These are phyloP conservation scores for Ceuthmochares aereus DNA, from an alignment of 2,113 vertebrate genomes.

Conservation along the genomic window DNA sequence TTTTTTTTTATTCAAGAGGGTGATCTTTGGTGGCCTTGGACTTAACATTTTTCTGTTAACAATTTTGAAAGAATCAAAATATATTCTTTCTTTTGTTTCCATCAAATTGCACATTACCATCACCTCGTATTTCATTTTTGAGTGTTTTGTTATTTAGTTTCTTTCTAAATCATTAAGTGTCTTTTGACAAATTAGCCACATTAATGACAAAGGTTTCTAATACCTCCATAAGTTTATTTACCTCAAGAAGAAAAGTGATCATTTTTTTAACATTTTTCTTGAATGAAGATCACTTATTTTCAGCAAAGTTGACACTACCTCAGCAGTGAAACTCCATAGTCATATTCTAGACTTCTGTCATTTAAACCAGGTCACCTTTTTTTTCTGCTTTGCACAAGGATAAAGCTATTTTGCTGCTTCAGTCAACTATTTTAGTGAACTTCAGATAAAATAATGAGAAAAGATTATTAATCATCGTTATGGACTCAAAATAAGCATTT, in stretches of 20 bases:
- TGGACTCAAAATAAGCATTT: background rate
- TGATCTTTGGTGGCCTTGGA: background rate
- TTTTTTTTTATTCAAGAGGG: background rate
- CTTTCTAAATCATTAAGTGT: background rate
- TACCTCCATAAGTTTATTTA: background rate
- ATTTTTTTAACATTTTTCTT: background rate
- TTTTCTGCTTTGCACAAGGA: background rate
- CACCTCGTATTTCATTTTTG: rapidly evolving
- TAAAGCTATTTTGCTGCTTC: background rate
- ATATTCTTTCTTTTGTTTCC: background rate
- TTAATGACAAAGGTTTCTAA: background rate
- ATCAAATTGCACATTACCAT: background rate
- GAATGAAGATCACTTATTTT: background rate
- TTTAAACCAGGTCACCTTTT: background rate
- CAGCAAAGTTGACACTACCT: background rate
- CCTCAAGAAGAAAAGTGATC: background rate
- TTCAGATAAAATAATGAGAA: background rate
- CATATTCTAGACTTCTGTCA: background rate
- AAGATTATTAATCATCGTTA: background rate
- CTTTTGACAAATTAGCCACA: background rate
- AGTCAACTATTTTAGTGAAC: background rate
- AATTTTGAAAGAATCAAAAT: background rate
- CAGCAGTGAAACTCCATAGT: background rate
- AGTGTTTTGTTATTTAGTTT: background rate
- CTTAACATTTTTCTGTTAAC: background rate